Evolutionary conservation across 2,888 invertebrate species (phyloP).

Genomic region (Mesorhabditis spiculigera): DNA sequence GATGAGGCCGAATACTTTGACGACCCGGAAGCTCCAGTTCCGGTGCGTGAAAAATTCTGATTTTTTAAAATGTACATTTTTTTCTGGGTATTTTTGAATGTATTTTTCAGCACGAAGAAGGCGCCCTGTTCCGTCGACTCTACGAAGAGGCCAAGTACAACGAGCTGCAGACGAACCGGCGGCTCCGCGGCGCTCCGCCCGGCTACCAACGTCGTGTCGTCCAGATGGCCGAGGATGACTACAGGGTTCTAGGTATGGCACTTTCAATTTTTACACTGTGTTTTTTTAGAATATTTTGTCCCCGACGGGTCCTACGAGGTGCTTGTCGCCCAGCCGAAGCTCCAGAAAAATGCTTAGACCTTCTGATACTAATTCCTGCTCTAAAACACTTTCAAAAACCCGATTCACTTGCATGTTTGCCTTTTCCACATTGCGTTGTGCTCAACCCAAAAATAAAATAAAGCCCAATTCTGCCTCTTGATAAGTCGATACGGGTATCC

Average conservation of each 20-base stretch:
- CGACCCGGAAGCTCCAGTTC: background rate
- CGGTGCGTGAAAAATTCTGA: background rate
- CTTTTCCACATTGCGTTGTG: too few relatives aligned
- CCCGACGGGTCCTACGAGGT: background rate
- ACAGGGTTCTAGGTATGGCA: background rate
- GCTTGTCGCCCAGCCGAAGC: too few relatives aligned
- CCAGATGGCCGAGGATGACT: background rate
- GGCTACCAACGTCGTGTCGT: background rate
- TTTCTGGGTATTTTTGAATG: background rate
- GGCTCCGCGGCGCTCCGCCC: background rate
- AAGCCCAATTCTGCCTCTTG: too few relatives aligned
- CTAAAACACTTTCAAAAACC: too few relatives aligned
- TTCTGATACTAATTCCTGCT: too few relatives aligned
- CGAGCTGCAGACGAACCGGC: background rate
- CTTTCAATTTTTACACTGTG: background rate
- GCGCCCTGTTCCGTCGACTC: background rate
- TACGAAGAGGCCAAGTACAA: background rate
- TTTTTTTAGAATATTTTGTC: background rate
- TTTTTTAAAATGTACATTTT: background rate
- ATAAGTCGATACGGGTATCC: too few relatives aligned
- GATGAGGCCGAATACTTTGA: constrained; percentile 2
- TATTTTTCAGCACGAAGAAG: background rate
- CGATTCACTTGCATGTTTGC: too few relatives aligned
- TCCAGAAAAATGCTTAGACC: too few relatives aligned
- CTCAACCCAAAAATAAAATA: too few relatives aligned